Evolutionary conservation across 2,113 vertebrate genomes (phyloP).

Genomic region (Neodon shergylaensis): DNA sequence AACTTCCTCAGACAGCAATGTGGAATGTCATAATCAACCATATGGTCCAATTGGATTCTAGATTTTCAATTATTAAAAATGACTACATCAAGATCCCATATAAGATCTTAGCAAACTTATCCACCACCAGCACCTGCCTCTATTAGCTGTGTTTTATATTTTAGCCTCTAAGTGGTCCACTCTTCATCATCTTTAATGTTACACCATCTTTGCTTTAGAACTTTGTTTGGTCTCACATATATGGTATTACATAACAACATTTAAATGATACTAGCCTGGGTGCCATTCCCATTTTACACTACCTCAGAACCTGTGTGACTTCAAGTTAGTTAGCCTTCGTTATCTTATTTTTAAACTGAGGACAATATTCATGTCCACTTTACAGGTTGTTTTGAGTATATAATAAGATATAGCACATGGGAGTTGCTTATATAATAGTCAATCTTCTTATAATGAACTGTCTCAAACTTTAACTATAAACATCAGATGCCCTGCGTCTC

Average conservation of each 20-base stretch:
- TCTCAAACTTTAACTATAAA: slow-evolving; percentile 41
- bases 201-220: slow-evolving; percentile 12
- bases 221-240: slow-evolving; percentile 3
- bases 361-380: background rate
- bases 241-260: background rate
- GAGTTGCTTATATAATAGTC: background rate
- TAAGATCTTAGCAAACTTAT: background rate
- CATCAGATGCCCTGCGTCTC: background rate
- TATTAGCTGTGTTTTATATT: background rate
- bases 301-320: background rate
- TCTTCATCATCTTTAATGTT: slow-evolving; percentile 7
- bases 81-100: background rate
- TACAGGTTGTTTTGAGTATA: background rate
- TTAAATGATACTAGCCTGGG: slow-evolving; percentile 8
- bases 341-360: slow-evolving; percentile 3
- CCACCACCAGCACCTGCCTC: background rate
- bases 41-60: background rate
- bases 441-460: slow-evolving; percentile 44
- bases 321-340: background rate
- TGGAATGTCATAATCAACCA: background rate
- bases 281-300: background rate
- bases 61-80: background rate
- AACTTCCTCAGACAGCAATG: background rate
- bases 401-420: background rate
- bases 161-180: background rate